Base-by-base conservation (phyloP, 1,140 invertebrate species). In the Platyura marginata region DNA sequence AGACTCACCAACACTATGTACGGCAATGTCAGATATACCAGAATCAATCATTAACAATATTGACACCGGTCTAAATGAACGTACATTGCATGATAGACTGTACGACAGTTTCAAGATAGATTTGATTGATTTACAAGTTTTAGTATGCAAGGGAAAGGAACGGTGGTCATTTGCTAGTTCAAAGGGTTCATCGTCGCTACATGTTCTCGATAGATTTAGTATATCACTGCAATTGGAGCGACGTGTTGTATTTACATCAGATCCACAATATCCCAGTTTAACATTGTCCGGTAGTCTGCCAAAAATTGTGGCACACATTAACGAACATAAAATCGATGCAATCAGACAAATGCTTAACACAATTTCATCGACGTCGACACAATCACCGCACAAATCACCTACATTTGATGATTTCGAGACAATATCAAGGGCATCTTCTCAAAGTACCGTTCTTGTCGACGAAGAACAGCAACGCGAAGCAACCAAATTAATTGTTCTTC, bases 201-300 rank as follows among this genome's bases (percentile, higher is more conserved):
- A 96, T 53, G 70, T 95, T 10, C 60, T 96, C 16, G 89, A 96
- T 56, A 71, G 84, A 50, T 94, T 95, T 55, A 91, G 79, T 51
- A 93, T 95, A 49, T 81, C 79, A 6, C 53, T 95, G 3, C 80
- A 82, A 57, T 70, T 87, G 39, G 83, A 89, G 55, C 64, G 87
- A 40, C 67, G 89, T 43, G 70, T 88, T 47, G 74, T 94, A 18
- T 74, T 74, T 32, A 89, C 85, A 15, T 66, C 70, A 41, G 88
- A 94, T 68, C 85, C 87, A 2, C 71, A 79, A 48, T 93, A 79
- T 65, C 90, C 90, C 3, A 79, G 75, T 32, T 64, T 86, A 8
- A 85, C 79, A 11, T 56, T 94, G 3, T 77, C 79, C 37, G 89
- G 85, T 33, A 87, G 80, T 46, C 64, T 95, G 40, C 89, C 89